A percentile compares a stretch with the other conserved stretches of the same genome.
phyloP scores from a whole-genome alignment of 2,113 vertebrate genomes.

The Stegostoma tigrinum region DNA sequence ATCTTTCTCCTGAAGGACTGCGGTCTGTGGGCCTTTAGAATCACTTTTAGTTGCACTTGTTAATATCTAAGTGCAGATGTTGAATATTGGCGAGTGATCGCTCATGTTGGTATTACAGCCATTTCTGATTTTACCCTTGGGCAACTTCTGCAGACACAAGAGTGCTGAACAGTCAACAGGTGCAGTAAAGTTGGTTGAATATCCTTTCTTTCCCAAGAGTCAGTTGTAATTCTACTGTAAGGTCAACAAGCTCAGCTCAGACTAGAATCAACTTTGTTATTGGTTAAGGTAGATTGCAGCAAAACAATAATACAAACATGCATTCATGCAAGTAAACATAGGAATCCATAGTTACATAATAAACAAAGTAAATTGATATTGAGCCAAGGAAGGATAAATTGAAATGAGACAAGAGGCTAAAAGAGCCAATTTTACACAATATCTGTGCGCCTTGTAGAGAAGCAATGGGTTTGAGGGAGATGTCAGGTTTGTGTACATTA shows the following conservation, averaged over 20 bases:
- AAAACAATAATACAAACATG: not conserved
- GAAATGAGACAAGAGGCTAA: not conserved
- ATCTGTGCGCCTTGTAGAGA: too few relatives aligned
- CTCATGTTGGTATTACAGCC: not conserved
- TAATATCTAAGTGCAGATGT: not conserved
- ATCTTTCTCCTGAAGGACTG: not conserved
- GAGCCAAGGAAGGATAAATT: not conserved
- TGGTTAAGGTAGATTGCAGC: not conserved
- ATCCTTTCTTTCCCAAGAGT: not conserved
- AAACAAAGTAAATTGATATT: not conserved
- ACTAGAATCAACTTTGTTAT: not conserved
- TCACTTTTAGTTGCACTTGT: not conserved
- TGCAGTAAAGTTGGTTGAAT: not conserved
- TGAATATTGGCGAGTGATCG: not conserved
- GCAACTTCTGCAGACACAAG: not conserved
- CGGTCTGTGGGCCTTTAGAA: not conserved
- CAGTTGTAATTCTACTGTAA: not conserved
- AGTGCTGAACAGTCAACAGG: not conserved
- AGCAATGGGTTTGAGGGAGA: too few relatives aligned
- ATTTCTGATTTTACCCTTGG: not conserved
- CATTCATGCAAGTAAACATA: not conserved
- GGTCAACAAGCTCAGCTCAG: not conserved
- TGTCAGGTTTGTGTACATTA: too few relatives aligned
- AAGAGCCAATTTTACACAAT: not conserved
- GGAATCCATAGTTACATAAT: not conserved